Percentiles rank a stretch among this genome's conserved stretches.
phyloP scores from a whole-genome alignment of 2,113 vertebrate species.

The Ctenomys sociabilis region DNA sequence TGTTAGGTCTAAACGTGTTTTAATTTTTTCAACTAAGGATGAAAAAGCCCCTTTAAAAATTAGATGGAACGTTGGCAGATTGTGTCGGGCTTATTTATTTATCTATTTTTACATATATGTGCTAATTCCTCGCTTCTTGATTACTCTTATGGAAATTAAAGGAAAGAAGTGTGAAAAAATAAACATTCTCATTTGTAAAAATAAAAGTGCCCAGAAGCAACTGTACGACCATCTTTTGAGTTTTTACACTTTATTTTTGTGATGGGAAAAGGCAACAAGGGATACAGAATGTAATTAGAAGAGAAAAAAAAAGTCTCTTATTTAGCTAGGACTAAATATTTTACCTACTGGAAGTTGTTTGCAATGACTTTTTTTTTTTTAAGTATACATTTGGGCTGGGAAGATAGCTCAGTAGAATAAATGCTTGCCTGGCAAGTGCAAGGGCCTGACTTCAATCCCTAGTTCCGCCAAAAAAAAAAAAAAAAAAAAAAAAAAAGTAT shows the following conservation, averaged over 20 bases:
- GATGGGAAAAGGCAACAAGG: background rate
- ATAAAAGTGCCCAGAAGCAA: background rate
- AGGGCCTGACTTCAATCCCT: no score
- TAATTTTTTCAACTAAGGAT: constrained; percentile 7
- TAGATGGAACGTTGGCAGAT: constrained; percentile 1
- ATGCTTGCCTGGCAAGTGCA: no score
- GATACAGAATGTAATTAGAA: background rate
- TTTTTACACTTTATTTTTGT: background rate
- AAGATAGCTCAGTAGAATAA: no score
- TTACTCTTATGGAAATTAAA: background rate
- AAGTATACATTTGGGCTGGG: no score
- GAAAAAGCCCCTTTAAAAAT: constrained; percentile 55
- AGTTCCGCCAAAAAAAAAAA: no score
- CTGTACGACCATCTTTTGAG: background rate
- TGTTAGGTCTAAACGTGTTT: constrained; percentile 56
- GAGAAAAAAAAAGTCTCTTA: background rate
- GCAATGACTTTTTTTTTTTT: background rate
- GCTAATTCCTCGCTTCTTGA: background rate
- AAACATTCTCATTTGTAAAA: constrained; percentile 43
- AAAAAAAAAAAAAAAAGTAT: background rate
- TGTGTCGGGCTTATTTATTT: background rate
- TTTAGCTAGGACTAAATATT: background rate
- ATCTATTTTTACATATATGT: background rate
- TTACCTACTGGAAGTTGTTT: background rate
- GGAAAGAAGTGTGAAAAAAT: background rate